phyloP scores from a whole-genome alignment of 2,888 invertebrate genomes.

The Drosophila prostipennis region DNA sequence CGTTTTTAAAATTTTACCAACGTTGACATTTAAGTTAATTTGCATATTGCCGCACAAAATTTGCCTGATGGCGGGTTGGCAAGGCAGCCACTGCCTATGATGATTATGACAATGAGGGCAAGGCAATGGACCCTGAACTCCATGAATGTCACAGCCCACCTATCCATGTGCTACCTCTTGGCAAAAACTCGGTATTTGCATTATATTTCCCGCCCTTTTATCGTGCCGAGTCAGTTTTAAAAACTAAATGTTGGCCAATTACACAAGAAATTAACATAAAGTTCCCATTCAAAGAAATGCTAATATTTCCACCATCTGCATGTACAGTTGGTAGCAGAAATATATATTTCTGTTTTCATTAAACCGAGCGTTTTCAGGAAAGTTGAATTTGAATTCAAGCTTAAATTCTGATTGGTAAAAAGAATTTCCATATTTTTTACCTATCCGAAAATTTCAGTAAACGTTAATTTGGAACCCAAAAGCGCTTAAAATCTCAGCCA shows the following conservation, averaged over 20 bases:
- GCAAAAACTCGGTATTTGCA: constrained; percentile 10
- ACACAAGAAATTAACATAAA: constrained; percentile 63
- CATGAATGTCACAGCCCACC: constrained; percentile 14
- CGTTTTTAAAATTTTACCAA: constrained; percentile 47
- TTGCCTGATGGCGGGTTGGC: constrained; percentile 9
- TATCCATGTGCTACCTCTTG: constrained; percentile 3
- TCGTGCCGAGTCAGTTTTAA: constrained; percentile 43
- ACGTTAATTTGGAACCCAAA: constrained; percentile 2
- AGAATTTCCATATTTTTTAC: background rate
- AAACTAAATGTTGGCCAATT: constrained; percentile 68
- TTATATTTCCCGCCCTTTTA: constrained; percentile 3
- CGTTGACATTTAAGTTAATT: constrained; percentile 77
- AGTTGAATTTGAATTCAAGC: background rate
- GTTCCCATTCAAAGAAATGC: constrained; percentile 31
- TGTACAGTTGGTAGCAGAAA: constrained; percentile 12
- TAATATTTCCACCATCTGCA: constrained; percentile 29
- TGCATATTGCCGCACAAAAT: constrained; percentile 75
- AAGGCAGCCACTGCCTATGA: constrained; percentile 18
- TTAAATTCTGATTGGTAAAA: too few species aligned
- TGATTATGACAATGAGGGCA: constrained; percentile 37
- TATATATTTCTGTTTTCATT: background rate
- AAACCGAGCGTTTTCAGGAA: background rate
- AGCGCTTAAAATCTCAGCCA: constrained; percentile 14
- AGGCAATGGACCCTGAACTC: constrained; percentile 28
- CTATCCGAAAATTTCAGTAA: background rate